phyloP scores from a whole-genome alignment of 2,797 vertebrate species.

The Peromyscus aztecus region DNA sequence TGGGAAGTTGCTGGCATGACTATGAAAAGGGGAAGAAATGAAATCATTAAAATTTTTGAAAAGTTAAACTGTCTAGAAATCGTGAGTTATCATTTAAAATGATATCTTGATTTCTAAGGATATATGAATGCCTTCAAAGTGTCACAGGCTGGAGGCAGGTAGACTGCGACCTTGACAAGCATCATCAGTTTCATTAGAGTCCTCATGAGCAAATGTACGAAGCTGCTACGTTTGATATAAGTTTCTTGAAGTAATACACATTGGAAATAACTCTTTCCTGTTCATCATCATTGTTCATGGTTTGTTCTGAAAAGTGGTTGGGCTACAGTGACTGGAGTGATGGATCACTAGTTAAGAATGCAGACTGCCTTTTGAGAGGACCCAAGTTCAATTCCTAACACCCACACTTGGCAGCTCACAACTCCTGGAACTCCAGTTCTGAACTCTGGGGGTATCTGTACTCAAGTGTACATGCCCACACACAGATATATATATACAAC shows the following conservation, averaged over 20 bases:
- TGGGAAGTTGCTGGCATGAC: not conserved
- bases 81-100: conserved; percentile 61
- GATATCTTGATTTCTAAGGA: conserved; percentile 14
- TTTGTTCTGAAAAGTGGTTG: not conserved
- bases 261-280: not conserved
- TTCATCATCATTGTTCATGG: not conserved
- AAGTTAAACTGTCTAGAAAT: not conserved
- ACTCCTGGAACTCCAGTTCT: not conserved
- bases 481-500: not conserved
- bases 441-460: not conserved
- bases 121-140: conserved; percentile 18
- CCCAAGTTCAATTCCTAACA: not conserved
- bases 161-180: conserved; percentile 16
- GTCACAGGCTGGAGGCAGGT: not conserved
- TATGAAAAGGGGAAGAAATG: not conserved
- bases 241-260: not conserved
- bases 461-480: not conserved
- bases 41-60: not conserved
- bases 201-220: conserved; percentile 11
- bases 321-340: not conserved
- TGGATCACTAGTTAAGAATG: not conserved
- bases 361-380: not conserved
- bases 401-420: not conserved
- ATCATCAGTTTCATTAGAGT: not conserved
- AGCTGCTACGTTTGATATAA: not conserved